phyloP scores from a whole-genome alignment of 2,888 invertebrate species.

The Chirona hameri region DNA sequence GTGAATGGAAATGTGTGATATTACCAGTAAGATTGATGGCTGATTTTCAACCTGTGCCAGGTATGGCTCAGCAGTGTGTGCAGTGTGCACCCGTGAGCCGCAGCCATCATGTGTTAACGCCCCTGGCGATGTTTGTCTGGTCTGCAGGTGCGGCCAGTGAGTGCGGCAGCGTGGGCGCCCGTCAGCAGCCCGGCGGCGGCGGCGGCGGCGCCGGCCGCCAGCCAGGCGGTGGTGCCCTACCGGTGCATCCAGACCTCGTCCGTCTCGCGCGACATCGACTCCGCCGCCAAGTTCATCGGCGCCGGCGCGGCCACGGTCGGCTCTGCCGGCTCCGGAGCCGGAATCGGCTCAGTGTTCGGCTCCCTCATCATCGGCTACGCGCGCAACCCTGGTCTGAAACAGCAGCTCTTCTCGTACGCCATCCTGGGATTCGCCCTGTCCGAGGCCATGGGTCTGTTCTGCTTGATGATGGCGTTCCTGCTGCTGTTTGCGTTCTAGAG shows the following conservation, averaged over 20 bases:
- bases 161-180: not conserved
- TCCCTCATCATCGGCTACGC: slow-evolving; percentile 95
- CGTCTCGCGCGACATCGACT: slow-evolving; percentile 94
- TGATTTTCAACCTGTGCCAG: no score
- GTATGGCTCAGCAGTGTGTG: no score
- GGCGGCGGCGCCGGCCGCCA: not conserved
- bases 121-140: no score
- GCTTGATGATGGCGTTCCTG: slow-evolving; percentile 99
- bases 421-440: slow-evolving; percentile 97
- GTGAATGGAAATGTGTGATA: no score
- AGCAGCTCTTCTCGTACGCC: slow-evolving; percentile 97
- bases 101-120: no score
- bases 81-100: no score
- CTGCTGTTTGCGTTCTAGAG: slow-evolving; percentile 91
- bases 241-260: slow-evolving; percentile 80
- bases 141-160: slow-evolving; percentile 4
- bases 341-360: slow-evolving; percentile 96
- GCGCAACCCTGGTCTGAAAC: slow-evolving; percentile 93
- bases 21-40: no score
- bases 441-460: slow-evolving; percentile 99
- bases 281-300: slow-evolving; percentile 99
- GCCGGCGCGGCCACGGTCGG: slow-evolving; percentile 99
- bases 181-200: not conserved
- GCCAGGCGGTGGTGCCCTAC: slow-evolving; percentile 45
- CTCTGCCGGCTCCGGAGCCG: slow-evolving; percentile 96